These are phyloP conservation scores for Stenopsyche tienmushanensis DNA, from an alignment of 1,140 invertebrate genomes.

Conservation along the genomic window DNA sequence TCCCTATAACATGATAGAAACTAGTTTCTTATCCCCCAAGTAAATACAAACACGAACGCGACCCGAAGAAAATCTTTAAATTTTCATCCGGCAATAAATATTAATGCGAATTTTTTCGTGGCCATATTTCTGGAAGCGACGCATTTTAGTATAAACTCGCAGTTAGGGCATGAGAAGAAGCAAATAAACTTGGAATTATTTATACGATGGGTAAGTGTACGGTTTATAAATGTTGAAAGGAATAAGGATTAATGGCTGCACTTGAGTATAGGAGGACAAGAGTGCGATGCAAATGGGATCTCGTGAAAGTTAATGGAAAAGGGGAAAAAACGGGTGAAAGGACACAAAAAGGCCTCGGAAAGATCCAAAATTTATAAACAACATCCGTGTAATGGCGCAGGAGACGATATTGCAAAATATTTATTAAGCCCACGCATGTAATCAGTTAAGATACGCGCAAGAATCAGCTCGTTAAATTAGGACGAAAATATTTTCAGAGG, in stretches of 20 bases:
- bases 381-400: neutral
- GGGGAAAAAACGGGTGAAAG: neutral
- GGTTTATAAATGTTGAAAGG: constrained; percentile 2
- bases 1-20: too few species aligned
- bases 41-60: too few species aligned
- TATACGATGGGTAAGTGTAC: neutral
- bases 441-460: neutral
- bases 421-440: neutral
- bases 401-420: neutral
- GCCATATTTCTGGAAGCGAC: too few species aligned
- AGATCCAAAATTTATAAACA: neutral
- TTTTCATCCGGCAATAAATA: too few species aligned
- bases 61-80: too few species aligned
- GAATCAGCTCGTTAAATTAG: neutral
- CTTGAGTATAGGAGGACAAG: constrained; percentile 2
- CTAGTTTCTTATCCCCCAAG: too few species aligned
- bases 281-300: neutral
- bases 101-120: too few species aligned
- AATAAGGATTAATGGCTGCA: neutral
- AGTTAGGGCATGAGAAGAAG: too few species aligned
- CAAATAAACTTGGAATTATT: neutral
- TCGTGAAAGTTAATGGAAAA: neutral
- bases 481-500: neutral
- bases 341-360: neutral
- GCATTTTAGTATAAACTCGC: too few species aligned